Conservation (phyloP, 2,113 vertebrate species). For the Sorex fumeus region DNA sequence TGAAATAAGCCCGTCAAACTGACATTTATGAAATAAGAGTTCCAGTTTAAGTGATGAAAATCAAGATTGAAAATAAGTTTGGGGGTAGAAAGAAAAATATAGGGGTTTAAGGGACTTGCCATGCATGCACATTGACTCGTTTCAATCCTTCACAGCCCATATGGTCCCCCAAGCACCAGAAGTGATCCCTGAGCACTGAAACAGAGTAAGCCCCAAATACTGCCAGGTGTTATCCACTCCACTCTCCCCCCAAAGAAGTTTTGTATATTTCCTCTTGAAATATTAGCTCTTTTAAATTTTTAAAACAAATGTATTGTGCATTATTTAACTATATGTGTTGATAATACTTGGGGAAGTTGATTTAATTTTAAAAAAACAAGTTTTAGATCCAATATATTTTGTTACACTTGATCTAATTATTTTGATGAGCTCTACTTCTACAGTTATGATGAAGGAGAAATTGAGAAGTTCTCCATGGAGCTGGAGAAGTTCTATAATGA, state of each 20-base stretch:
- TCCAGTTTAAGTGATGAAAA: not conserved
- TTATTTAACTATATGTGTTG: constrained; percentile 34
- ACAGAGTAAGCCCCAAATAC: no score
- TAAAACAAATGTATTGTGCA: not conserved
- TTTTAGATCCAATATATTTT: not conserved
- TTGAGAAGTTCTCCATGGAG: no score
- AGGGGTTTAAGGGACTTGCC: no score
- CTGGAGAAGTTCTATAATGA: no score
- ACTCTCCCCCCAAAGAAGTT: not conserved
- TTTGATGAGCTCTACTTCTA: constrained; percentile 53
- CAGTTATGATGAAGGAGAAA: not conserved
- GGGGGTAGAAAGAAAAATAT: no score
- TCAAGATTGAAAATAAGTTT: constrained; percentile 1
- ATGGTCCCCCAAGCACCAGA: no score
- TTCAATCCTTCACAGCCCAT: no score
- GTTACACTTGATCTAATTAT: constrained; percentile 42
- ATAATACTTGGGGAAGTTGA: constrained; percentile 14
- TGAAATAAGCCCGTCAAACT: not conserved
- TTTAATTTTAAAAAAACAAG: constrained; percentile 1
- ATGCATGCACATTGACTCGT: no score
- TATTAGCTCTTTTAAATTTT: constrained; percentile 40
- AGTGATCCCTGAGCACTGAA: no score
- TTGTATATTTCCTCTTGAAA: constrained; percentile 29
- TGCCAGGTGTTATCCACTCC: no score
- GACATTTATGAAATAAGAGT: constrained; percentile 51